These are phyloP conservation scores for Solea solea DNA, from an alignment of 2,113 vertebrate genomes.

Conservation along the genomic window DNA sequence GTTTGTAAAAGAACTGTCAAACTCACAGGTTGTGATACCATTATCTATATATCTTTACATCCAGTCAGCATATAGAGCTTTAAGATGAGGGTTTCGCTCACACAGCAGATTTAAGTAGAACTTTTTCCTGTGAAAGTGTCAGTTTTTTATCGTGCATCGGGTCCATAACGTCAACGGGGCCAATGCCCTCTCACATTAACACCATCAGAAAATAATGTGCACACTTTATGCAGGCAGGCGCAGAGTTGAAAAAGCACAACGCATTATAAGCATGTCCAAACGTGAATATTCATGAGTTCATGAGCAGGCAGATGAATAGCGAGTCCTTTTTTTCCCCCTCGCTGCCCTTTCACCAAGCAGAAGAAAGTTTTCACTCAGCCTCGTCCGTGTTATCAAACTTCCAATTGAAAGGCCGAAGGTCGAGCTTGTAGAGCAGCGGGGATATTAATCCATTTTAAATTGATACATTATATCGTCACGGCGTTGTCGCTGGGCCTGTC, in stretches of 20 bases:
- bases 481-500: conserved; percentile 55
- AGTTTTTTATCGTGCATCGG: conserved; percentile 19
- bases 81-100: too few relatives aligned
- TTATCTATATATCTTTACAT: too few relatives aligned
- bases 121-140: neutral
- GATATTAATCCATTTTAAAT: conserved; percentile 68
- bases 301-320: conserved; percentile 35
- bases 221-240: conserved; percentile 30
- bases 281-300: conserved; percentile 63
- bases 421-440: conserved; percentile 45
- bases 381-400: conserved; percentile 60
- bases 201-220: conserved; percentile 13
- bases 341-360: conserved; percentile 39
- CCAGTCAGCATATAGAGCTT: too few relatives aligned
- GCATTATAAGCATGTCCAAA: conserved; percentile 33
- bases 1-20: too few relatives aligned
- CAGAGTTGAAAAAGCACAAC: conserved; percentile 33
- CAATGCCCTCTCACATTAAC: conserved; percentile 40
- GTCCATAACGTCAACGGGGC: conserved; percentile 14
- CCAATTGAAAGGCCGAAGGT: conserved; percentile 62
- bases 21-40: too few relatives aligned
- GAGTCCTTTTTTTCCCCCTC: neutral
- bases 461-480: conserved; percentile 68
- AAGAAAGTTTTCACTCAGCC: conserved; percentile 48
- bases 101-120: neutral